Conservation (phyloP, 2,113 vertebrate species). For the Phylloscopus whistleri region DNA sequence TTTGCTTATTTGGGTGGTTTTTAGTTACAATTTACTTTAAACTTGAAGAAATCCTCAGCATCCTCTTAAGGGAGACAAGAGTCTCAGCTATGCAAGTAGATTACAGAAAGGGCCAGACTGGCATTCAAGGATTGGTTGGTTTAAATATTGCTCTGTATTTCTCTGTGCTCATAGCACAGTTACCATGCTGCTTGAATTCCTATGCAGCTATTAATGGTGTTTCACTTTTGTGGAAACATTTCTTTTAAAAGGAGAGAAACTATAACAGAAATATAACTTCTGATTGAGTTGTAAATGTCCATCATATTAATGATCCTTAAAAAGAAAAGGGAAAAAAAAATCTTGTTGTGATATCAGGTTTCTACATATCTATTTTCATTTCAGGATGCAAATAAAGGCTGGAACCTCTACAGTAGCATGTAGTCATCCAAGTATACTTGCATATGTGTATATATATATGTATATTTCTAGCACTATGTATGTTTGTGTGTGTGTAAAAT, state of each 20-base stretch:
- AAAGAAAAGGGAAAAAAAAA: neutral
- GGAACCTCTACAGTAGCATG: neutral
- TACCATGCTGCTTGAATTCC: neutral
- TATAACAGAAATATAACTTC: neutral
- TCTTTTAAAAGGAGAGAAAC: neutral
- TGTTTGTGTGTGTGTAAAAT: neutral
- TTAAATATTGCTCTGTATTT: neutral
- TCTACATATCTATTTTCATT: neutral
- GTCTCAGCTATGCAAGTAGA: neutral
- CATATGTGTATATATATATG: neutral
- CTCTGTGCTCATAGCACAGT: neutral
- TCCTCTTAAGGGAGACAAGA: neutral
- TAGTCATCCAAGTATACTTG: neutral
- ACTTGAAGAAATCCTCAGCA: neutral
- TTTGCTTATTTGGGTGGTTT: neutral
- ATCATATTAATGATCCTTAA: neutral
- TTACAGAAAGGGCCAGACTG: neutral
- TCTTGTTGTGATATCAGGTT: neutral
- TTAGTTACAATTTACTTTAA: slow-evolving; percentile 27
- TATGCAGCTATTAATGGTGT: neutral
- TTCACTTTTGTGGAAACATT: neutral
- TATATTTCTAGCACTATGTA: neutral
- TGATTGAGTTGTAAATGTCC: neutral
- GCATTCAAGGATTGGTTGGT: neutral
- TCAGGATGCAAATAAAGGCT: neutral